A percentile compares a stretch with the other conserved stretches of the same genome.
Conservation (phyloP, 2,113 vertebrate genomes). For the Cervus canadensis region DNA sequence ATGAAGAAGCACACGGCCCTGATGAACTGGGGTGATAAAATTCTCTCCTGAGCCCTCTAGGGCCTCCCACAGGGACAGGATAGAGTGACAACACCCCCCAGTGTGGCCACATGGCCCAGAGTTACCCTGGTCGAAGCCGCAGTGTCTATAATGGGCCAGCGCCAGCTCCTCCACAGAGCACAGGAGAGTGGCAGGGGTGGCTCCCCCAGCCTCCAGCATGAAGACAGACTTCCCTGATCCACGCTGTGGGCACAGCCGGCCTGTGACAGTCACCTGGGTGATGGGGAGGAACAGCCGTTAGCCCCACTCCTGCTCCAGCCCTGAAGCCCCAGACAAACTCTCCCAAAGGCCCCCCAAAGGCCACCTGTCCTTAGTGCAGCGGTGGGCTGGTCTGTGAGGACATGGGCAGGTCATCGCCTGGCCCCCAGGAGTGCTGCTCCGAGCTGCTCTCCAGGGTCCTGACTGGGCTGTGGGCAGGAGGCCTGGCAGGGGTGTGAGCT, state of each 20-base stretch:
- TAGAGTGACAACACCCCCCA: rapidly evolving
- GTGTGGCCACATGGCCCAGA: not conserved
- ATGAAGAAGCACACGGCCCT: rapidly evolving
- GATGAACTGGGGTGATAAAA: not conserved
- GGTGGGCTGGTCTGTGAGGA: rapidly evolving
- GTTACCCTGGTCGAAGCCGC: conserved; percentile 94
- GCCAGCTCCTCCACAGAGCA: conserved; percentile 96
- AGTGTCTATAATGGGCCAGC: conserved; percentile 86
- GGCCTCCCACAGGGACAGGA: not conserved
- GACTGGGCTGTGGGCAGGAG: not conserved
- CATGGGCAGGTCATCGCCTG: rapidly evolving
- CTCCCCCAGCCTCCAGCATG: conserved; percentile 79
- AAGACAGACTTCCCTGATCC: conserved; percentile 93
- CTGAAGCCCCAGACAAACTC: not conserved
- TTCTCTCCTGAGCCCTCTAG: not conserved
- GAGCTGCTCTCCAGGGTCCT: not conserved
- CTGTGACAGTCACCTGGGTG: conserved; percentile 91
- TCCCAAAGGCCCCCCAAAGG: not conserved
- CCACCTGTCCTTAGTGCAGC: not conserved
- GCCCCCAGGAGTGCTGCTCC: not conserved
- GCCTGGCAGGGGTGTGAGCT: no score
- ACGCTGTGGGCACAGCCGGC: conserved; percentile 91
- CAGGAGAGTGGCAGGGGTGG: conserved; percentile 80
- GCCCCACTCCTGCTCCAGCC: not conserved
- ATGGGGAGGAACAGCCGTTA: not conserved